phyloP scores from a whole-genome alignment of 2,113 vertebrate species.

The Mastomys natalensis region DNA sequence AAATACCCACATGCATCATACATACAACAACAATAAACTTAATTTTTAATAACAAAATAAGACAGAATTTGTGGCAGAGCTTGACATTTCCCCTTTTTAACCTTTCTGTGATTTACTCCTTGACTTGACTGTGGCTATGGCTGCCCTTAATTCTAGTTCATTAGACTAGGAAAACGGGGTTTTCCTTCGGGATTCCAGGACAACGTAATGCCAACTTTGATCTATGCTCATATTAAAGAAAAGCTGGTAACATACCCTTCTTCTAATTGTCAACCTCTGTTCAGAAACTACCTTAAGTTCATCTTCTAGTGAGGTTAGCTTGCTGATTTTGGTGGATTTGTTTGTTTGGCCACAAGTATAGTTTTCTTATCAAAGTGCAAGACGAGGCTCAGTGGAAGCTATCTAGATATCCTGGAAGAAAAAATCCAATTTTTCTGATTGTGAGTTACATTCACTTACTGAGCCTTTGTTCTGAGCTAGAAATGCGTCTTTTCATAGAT shows the following conservation, averaged over 20 bases:
- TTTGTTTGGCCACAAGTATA: not conserved
- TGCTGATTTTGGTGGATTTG: not conserved
- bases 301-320: not conserved
- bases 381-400: not conserved
- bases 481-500: not conserved
- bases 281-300: not conserved
- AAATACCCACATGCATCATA: too few species aligned
- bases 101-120: not conserved
- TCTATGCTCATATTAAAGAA: not conserved
- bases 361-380: not conserved
- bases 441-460: conserved; percentile 41
- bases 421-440: conserved; percentile 49
- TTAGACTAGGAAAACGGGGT: not conserved
- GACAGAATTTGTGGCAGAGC: not conserved
- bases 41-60: not conserved
- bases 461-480: not conserved
- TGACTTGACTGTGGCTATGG: not conserved
- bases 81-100: not conserved
- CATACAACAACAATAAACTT: not conserved
- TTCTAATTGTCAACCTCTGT: not conserved
- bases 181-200: conserved; percentile 17
- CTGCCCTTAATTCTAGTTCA: not conserved
- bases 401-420: not conserved
- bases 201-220: not conserved
- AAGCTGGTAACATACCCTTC: not conserved